phyloP scores from a whole-genome alignment of 1,140 invertebrate genomes.

The Zaprionus gabonicus region DNA sequence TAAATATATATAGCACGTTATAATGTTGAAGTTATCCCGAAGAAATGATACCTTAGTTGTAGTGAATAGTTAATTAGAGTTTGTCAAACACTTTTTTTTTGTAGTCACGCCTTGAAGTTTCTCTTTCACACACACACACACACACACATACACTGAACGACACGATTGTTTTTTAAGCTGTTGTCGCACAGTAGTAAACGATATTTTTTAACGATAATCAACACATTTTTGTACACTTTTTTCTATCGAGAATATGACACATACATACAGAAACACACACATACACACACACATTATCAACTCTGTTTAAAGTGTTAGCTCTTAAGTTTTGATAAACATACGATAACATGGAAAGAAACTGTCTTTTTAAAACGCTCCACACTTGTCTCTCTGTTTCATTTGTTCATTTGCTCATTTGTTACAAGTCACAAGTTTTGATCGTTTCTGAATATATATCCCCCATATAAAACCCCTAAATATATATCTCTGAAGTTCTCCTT shows the following conservation, averaged over 20 bases:
- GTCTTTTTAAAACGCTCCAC: constrained; percentile 22
- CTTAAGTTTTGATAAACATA: constrained; percentile 33
- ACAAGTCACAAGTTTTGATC: constrained; percentile 70
- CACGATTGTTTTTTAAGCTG: constrained; percentile 62
- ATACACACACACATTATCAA: constrained; percentile 1
- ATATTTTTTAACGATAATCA: constrained; percentile 41
- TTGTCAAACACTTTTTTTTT: constrained; percentile 51
- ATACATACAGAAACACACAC: constrained; percentile 27
- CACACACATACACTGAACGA: constrained; percentile 51
- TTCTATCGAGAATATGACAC: constrained; percentile 40
- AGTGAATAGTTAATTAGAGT: constrained; percentile 50
- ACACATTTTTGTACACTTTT: constrained; percentile 60
- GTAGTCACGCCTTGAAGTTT: constrained; percentile 49
- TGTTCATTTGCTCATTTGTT: constrained; percentile 65
- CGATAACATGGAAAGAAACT: not conserved
- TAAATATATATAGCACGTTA: constrained; percentile 58
- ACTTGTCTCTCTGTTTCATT: constrained; percentile 73
- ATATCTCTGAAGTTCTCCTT: constrained; percentile 59
- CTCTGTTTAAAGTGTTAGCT: constrained; percentile 52
- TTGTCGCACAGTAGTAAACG: constrained; percentile 50
- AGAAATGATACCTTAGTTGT: constrained; percentile 43
- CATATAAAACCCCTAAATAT: not conserved
- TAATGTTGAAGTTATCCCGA: constrained; percentile 62
- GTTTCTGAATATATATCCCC: constrained; percentile 31
- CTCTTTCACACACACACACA: constrained; percentile 20